Base-by-base conservation (phyloP, 1,140 invertebrate species). In the Solenopsis invicta region DNA sequence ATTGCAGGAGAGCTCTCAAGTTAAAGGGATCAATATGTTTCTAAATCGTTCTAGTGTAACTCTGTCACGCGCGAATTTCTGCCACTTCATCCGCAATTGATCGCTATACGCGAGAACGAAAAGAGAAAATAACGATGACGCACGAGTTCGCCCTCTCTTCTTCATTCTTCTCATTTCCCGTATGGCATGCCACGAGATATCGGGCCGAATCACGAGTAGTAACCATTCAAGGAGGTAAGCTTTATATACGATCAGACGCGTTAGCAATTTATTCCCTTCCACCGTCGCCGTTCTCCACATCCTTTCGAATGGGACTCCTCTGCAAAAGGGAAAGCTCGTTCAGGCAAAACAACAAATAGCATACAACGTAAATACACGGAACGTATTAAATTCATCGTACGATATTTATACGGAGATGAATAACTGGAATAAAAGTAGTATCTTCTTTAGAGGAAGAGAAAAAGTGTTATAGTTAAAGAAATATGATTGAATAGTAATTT, bases 191-290 rank as follows among this genome's bases (percentile, higher is more conserved):
- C 50, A 41, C 62, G 24, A 86, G 48, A 86, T 67, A 81, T 86
- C 75, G 86, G 85, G 86, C 87, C 89, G 89, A 92, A 92, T 92
- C 91, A 88, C 89, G 87, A 88, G 88, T 91, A 91, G 91, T 92
- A 91, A 91, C 88, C 87, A 91, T 91, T 92, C 88, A 87, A 91
- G 90, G 52, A 69, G 67, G 76, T 90, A 90, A 92, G 91, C 91
- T 85, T 91, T 91, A 92, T 88, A 89, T 92, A 91, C 77, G 90
- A 88, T 85, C 71, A 62, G 64, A 66, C 69, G 71, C 52, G 54
- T 75, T 64, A 88, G 80, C 88, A 78, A 90, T 90, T 91, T 87
- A 91, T 92, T 84, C 80, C 67, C 52, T 87, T 85, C 86, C 86
- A 75, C 61, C 61, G 48, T 56, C 37, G 9, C 50, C 18, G 37